Conservation (phyloP, 2,888 invertebrate species). For the Apamea anceps region DNA sequence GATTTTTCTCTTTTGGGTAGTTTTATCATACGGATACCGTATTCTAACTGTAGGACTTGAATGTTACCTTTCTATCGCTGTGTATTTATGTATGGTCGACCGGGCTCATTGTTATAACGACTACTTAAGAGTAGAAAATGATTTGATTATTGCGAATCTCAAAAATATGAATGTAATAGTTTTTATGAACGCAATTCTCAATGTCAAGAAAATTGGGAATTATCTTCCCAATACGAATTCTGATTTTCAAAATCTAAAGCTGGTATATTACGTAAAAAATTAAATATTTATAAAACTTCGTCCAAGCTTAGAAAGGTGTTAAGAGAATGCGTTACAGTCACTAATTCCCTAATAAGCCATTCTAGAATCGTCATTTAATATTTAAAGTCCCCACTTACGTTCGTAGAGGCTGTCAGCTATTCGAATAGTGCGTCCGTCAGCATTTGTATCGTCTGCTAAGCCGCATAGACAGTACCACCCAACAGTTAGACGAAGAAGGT, state of each 20-base stretch:
- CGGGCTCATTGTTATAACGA: neutral
- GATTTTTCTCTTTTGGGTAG: neutral
- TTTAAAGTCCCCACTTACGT: conserved; percentile 58
- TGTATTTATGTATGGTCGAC: neutral
- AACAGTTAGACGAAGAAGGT: conserved; percentile 24
- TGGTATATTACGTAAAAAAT: neutral
- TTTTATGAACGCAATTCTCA: neutral
- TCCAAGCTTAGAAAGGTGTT: neutral
- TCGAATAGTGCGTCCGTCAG: conserved; percentile 58
- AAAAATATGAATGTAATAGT: neutral
- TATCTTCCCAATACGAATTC: too few relatives aligned
- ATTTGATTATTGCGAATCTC: neutral
- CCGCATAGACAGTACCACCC: conserved; percentile 27
- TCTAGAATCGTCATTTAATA: conserved; percentile 57
- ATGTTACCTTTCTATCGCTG: neutral
- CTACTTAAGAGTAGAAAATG: neutral
- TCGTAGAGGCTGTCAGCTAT: conserved; percentile 42
- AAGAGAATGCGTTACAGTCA: neutral
- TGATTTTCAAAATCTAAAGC: neutral
- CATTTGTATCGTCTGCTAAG: conserved; percentile 54
- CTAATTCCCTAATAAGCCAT: conserved; percentile 46
- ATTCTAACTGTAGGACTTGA: neutral
- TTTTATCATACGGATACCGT: neutral
- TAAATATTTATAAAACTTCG: neutral
- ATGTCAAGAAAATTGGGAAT: neutral